Evolutionary conservation across 2,113 vertebrate species (phyloP).

Genomic region (Pygoscelis adeliae): DNA sequence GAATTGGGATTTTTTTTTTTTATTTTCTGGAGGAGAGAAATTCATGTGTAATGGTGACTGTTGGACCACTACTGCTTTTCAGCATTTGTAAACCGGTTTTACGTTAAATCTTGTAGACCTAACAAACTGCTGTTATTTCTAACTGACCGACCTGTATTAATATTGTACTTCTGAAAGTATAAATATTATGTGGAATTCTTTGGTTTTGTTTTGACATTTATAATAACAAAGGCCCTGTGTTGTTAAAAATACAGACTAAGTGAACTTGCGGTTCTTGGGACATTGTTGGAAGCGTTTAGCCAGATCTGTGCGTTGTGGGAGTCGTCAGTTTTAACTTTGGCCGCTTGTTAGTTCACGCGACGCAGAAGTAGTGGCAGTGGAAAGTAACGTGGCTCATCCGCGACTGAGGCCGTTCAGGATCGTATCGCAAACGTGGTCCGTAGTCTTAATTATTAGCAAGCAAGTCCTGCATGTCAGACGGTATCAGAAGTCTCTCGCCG

Average conservation of each 20-base stretch:
- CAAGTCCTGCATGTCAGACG: not conserved
- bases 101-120: constrained; percentile 81
- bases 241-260: constrained; percentile 67
- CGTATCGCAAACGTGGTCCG: fast-evolving
- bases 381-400: fast-evolving
- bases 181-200: constrained; percentile 86
- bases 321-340: not conserved
- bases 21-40: constrained; percentile 77
- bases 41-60: constrained; percentile 79
- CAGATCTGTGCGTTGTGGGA: not conserved
- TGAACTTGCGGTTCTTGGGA: constrained; percentile 60
- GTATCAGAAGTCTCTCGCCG: not conserved
- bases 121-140: constrained; percentile 87
- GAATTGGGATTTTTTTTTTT: constrained; percentile 68
- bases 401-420: not conserved
- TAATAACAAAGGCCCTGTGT: constrained; percentile 73
- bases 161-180: constrained; percentile 91
- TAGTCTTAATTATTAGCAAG: not conserved
- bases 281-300: not conserved
- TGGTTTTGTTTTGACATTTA: constrained; percentile 79
- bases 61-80: constrained; percentile 87
- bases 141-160: constrained; percentile 92
- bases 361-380: not conserved
- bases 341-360: fast-evolving
- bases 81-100: constrained; percentile 84